Evolutionary conservation across 2,113 vertebrate species (phyloP).

Genomic region (Hoplias malabaricus): DNA sequence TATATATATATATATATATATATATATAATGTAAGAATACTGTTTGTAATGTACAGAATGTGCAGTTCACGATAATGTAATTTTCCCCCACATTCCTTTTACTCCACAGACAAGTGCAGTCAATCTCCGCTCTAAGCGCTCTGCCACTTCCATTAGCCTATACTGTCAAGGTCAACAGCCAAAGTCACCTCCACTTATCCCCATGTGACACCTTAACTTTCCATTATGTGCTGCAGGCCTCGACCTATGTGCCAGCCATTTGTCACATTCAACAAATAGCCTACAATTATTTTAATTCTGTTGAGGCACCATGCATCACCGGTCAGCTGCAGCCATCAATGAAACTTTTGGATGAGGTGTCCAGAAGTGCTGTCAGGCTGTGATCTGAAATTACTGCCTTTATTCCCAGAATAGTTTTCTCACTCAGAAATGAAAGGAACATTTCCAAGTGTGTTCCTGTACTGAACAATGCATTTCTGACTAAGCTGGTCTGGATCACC

Average conservation of each 20-base stretch:
- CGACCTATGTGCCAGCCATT: slow-evolving; percentile 55
- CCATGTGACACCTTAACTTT: slow-evolving; percentile 41
- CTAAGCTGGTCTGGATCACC: neutral
- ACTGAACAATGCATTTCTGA: neutral
- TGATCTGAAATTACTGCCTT: slow-evolving; percentile 45
- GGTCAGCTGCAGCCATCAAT: slow-evolving; percentile 30
- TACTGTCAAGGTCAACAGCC: slow-evolving; percentile 47
- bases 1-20: too few relatives aligned
- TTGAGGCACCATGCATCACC: slow-evolving; percentile 50
- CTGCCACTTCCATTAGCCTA: slow-evolving; percentile 49
- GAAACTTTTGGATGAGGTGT: slow-evolving; percentile 40
- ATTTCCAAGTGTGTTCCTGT: neutral
- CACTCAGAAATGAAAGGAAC: slow-evolving; percentile 20
- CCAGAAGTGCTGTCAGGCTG: slow-evolving; percentile 31
- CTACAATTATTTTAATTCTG: slow-evolving; percentile 57
- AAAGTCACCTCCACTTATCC: slow-evolving; percentile 48
- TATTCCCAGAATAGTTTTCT: slow-evolving; percentile 23
- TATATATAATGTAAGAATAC: too few relatives aligned
- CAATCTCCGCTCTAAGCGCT: slow-evolving; percentile 14
- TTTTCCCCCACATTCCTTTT: neutral
- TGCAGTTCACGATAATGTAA: neutral
- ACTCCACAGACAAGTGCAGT: slow-evolving; percentile 14
- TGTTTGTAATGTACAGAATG: neutral
- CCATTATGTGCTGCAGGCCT: slow-evolving; percentile 45
- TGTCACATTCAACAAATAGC: slow-evolving; percentile 60